A percentile compares a stretch with the other conserved stretches of the same genome.
Evolutionary conservation across 1,140 invertebrate species (phyloP).

Genomic region (Marisa cornuarietis): DNA sequence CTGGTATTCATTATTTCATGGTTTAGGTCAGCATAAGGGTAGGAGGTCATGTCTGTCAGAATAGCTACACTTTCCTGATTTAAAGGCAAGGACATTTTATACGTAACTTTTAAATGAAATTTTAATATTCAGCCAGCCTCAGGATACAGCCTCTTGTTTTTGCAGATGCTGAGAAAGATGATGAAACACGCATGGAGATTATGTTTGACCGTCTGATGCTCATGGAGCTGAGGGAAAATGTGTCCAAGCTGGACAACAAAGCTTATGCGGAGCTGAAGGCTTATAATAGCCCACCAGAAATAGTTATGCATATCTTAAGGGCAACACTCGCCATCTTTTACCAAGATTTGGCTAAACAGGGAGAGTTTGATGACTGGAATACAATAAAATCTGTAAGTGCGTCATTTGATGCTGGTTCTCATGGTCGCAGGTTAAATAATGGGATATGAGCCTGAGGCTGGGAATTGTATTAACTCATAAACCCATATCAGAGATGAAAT

Average conservation of each 20-base stretch:
- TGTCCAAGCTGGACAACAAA: constrained; percentile 55
- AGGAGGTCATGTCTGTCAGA: too few relatives aligned
- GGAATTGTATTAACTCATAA: too few relatives aligned
- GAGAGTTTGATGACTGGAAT: constrained; percentile 60
- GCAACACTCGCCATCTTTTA: constrained; percentile 61
- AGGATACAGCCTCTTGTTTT: background rate
- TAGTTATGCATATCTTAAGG: constrained; percentile 58
- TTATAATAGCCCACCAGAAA: constrained; percentile 59
- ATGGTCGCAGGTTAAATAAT: background rate
- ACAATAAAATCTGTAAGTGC: constrained; percentile 56
- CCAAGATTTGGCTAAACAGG: constrained; percentile 48
- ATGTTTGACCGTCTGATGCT: constrained; percentile 66
- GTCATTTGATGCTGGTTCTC: constrained; percentile 2
- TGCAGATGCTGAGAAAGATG: constrained; percentile 60
- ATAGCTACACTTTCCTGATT: too few relatives aligned
- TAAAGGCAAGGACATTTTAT: too few relatives aligned
- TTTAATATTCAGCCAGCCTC: too few relatives aligned
- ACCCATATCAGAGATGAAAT: too few relatives aligned
- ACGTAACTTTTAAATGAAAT: too few relatives aligned
- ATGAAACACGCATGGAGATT: constrained; percentile 57
- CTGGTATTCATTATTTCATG: too few relatives aligned
- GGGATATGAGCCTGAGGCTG: too few relatives aligned
- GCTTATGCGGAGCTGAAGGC: constrained; percentile 62
- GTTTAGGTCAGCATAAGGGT: too few relatives aligned
- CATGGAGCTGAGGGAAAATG: constrained; percentile 63